phyloP scores from a whole-genome alignment of 2,113 vertebrate species.

The Dermatemys mawii region DNA sequence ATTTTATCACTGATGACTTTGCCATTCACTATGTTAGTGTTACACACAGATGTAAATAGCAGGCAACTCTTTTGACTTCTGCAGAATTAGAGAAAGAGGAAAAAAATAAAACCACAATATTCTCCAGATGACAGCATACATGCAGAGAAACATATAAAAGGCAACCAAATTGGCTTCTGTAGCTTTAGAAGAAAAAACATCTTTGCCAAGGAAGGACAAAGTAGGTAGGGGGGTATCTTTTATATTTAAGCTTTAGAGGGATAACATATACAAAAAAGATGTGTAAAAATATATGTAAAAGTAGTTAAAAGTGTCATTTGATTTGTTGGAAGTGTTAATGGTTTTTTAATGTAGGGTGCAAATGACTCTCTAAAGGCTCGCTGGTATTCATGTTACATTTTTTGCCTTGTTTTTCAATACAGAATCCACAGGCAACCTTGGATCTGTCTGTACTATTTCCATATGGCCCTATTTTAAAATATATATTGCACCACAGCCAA shows the following conservation, averaged over 20 bases:
- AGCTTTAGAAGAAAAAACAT: background rate
- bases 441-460: background rate
- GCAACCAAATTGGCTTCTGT: background rate
- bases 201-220: background rate
- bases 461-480: background rate
- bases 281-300: background rate
- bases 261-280: background rate
- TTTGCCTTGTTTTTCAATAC: background rate
- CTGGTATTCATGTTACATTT: background rate
- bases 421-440: background rate
- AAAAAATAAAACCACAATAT: background rate
- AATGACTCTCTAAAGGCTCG: background rate
- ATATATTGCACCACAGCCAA: background rate
- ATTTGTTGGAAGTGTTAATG: constrained; percentile 29
- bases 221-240: background rate
- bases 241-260: accelerated
- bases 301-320: background rate
- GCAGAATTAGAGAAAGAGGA: background rate
- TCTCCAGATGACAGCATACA: background rate
- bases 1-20: background rate
- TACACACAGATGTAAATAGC: background rate
- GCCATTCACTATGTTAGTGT: constrained; percentile 11
- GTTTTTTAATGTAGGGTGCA: background rate
- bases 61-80: constrained; percentile 22
- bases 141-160: background rate